A percentile compares a stretch with the other conserved stretches of the same genome.
These are phyloP conservation scores for Pterophyllum scalare DNA, from an alignment of 2,113 vertebrate species.

Conservation along the genomic window DNA sequence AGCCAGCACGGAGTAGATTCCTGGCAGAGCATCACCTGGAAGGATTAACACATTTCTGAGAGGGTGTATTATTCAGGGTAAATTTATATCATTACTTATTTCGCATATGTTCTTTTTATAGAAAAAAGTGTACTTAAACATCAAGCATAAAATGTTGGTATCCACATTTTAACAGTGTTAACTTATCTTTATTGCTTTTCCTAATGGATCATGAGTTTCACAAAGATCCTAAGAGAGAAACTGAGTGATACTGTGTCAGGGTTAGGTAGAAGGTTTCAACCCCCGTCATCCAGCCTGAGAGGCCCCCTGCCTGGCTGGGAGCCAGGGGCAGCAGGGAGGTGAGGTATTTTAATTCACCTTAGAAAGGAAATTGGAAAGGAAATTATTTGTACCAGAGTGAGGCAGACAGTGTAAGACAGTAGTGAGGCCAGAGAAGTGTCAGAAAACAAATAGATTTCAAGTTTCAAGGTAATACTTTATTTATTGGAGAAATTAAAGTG, in stretches of 20 bases:
- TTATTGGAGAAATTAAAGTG: background rate
- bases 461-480: background rate
- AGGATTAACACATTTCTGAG: conserved; percentile 15
- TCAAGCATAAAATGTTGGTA: background rate
- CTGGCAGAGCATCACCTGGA: conserved; percentile 16
- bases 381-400: conserved; percentile 44
- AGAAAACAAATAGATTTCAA: background rate
- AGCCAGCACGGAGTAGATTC: conserved; percentile 8
- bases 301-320: conserved; percentile 47
- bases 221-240: conserved; percentile 12
- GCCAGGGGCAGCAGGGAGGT: conserved; percentile 52
- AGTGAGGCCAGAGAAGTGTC: background rate
- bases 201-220: background rate
- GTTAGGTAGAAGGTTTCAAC: conserved; percentile 19
- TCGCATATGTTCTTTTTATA: background rate
- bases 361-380: conserved; percentile 47
- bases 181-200: background rate
- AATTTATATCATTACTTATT: background rate
- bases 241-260: background rate
- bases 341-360: conserved; percentile 64
- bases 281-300: conserved; percentile 26
- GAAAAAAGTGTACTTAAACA: background rate
- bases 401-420: conserved; percentile 11
- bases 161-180: background rate
- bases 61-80: background rate